Evolutionary conservation across 2,888 invertebrate species (phyloP).

Genomic region (Miltochrista miniata): DNA sequence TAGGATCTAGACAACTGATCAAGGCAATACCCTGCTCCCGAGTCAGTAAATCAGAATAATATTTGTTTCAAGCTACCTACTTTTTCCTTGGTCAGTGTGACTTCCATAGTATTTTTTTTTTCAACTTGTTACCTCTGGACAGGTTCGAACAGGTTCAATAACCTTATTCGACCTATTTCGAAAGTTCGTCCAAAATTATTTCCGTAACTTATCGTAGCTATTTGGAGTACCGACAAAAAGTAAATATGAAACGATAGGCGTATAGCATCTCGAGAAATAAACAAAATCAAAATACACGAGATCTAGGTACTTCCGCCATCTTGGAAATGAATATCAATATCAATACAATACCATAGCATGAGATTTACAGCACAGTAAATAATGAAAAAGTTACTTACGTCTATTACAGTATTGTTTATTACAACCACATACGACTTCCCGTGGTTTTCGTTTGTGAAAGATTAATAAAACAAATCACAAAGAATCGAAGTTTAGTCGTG

Average conservation of each 20-base stretch:
- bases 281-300: constrained; percentile 55
- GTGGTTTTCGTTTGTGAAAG: constrained; percentile 35
- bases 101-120: constrained; percentile 8
- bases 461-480: constrained; percentile 28
- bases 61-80: no score
- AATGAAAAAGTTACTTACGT: constrained; percentile 57
- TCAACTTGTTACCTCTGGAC: constrained; percentile 36
- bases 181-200: constrained; percentile 13
- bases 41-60: no score
- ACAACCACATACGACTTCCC: constrained; percentile 8
- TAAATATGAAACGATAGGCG: constrained; percentile 10
- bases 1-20: no score
- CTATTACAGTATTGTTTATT: constrained; percentile 33
- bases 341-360: no score
- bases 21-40: no score
- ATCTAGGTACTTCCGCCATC: constrained; percentile 67
- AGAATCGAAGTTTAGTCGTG: constrained; percentile 28
- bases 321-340: constrained; percentile 46
- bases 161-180: constrained; percentile 48
- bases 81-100: no score
- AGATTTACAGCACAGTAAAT: constrained; percentile 6
- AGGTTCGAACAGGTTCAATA: constrained; percentile 67
- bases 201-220: constrained; percentile 8
- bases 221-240: constrained; percentile 20
- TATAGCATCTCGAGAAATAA: constrained; percentile 28